phyloP scores from a whole-genome alignment of 1,140 invertebrate genomes.

The Caenorhabditis remanei region DNA sequence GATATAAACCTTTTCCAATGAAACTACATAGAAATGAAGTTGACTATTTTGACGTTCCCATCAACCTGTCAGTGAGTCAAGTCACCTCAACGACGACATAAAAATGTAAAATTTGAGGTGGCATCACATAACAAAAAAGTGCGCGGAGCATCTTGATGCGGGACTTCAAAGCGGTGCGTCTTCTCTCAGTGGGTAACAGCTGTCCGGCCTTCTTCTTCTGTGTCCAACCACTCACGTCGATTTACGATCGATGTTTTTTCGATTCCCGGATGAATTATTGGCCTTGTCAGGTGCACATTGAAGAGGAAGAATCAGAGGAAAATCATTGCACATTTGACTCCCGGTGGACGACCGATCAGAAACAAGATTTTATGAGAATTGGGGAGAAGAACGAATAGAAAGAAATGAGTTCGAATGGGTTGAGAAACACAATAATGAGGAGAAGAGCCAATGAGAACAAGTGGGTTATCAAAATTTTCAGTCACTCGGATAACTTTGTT shows the following conservation, averaged over 20 bases:
- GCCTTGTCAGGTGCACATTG: constrained; percentile 40
- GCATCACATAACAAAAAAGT: constrained; percentile 44
- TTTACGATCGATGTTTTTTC: constrained; percentile 56
- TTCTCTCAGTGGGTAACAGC: background rate
- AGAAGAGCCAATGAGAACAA: background rate
- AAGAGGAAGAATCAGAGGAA: background rate
- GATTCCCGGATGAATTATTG: constrained; percentile 54
- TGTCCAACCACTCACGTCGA: constrained; percentile 25
- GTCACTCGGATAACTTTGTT: too few species aligned
- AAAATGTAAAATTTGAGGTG: constrained; percentile 50
- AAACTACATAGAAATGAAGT: background rate
- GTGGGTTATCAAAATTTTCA: background rate
- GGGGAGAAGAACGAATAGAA: background rate
- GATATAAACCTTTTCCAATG: too few species aligned
- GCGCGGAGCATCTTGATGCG: constrained; percentile 46
- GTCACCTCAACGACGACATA: constrained; percentile 46
- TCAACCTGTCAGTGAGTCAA: constrained; percentile 4
- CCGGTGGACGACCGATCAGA: constrained; percentile 23
- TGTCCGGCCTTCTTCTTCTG: background rate
- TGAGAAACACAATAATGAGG: constrained; percentile 2
- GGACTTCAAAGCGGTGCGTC: constrained; percentile 34
- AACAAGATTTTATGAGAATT: constrained; percentile 42
- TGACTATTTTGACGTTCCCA: background rate
- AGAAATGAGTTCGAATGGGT: background rate
- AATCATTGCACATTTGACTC: constrained; percentile 4